Conservation (phyloP, 2,113 vertebrate genomes). For the Crotophaga sulcirostris region DNA sequence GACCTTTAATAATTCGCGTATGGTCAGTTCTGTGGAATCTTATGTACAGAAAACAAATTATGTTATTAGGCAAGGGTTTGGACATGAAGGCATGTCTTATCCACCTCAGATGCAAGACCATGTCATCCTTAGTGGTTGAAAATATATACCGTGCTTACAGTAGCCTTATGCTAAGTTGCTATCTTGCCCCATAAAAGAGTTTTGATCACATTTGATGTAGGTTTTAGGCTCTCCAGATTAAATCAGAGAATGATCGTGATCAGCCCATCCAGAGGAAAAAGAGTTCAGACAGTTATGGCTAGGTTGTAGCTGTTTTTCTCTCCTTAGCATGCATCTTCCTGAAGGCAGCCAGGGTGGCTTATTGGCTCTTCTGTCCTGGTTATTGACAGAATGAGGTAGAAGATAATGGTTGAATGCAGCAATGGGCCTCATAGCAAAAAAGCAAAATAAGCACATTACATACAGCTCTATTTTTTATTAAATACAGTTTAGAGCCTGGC, state of each 20-base stretch:
- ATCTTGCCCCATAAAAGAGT: not conserved
- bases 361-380: not conserved
- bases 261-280: not conserved
- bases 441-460: slow-evolving; percentile 57
- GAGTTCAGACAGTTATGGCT: not conserved
- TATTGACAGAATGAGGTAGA: slow-evolving; percentile 53
- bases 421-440: not conserved
- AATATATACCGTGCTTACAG: not conserved
- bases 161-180: not conserved
- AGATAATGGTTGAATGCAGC: slow-evolving; percentile 34
- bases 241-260: not conserved
- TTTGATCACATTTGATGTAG: not conserved
- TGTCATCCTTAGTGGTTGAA: not conserved
- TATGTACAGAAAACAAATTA: not conserved
- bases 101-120: not conserved
- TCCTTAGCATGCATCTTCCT: not conserved
- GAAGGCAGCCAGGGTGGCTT: not conserved
- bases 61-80: not conserved
- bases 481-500: slow-evolving; percentile 48
- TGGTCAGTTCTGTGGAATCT: not conserved
- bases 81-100: not conserved
- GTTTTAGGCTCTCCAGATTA: not conserved
- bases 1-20: not conserved
- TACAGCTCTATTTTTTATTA: slow-evolving; percentile 56
- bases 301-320: not conserved